Conservation (phyloP, 1,140 invertebrate species). For the Campoletis sonorensis region DNA sequence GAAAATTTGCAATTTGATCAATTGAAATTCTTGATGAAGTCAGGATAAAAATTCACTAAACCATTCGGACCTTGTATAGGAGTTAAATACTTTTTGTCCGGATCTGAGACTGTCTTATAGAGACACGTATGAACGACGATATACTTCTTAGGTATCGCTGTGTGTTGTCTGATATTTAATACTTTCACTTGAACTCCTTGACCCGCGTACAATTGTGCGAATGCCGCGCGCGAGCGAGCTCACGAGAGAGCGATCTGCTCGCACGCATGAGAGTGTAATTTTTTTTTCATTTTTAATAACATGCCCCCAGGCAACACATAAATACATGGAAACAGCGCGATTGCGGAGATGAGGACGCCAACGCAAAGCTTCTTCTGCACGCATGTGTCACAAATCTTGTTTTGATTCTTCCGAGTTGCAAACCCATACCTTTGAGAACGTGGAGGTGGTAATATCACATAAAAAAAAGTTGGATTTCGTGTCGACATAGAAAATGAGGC, state of each 20-base stretch:
- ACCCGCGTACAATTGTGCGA: slow-evolving; percentile 64
- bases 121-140: not conserved
- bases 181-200: slow-evolving; percentile 74
- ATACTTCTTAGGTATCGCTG: slow-evolving; percentile 46
- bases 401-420: slow-evolving; percentile 7
- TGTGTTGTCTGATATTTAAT: slow-evolving; percentile 68
- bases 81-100: too few relatives aligned
- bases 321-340: not conserved
- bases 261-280: slow-evolving; percentile 26
- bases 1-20: too few relatives aligned
- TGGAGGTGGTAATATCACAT: not conserved
- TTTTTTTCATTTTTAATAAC: slow-evolving; percentile 12
- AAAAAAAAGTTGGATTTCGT: not conserved
- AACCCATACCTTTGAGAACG: not conserved
- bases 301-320: slow-evolving; percentile 10
- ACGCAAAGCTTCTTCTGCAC: not conserved
- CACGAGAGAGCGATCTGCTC: slow-evolving; percentile 42
- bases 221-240: slow-evolving; percentile 44
- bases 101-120: not conserved
- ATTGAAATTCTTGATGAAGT: too few relatives aligned
- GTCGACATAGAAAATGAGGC: not conserved
- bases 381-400: slow-evolving; percentile 3
- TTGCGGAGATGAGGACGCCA: not conserved
- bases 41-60: too few relatives aligned
- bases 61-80: too few relatives aligned